phyloP scores from a whole-genome alignment of 2,888 invertebrate species.

The Lampropteryx suffumata region DNA sequence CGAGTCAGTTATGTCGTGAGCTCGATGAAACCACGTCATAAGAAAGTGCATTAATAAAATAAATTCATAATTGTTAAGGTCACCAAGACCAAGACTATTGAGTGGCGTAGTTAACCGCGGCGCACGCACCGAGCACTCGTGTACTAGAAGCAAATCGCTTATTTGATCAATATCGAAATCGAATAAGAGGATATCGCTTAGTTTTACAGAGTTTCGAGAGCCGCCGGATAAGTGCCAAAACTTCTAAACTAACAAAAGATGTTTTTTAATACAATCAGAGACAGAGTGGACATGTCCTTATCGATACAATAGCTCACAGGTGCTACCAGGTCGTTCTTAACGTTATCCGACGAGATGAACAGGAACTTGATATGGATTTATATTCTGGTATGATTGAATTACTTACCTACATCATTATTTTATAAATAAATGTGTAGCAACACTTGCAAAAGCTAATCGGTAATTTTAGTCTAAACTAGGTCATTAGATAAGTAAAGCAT shows the following conservation, averaged over 20 bases:
- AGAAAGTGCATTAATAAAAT: slow-evolving; percentile 81
- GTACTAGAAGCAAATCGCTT: slow-evolving; percentile 77
- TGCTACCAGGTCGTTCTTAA: slow-evolving; percentile 49
- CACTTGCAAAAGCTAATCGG: too few relatives aligned
- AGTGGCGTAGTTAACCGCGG: slow-evolving; percentile 68
- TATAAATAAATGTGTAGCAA: too few relatives aligned
- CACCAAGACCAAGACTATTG: slow-evolving; percentile 62
- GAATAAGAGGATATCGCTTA: slow-evolving; percentile 69
- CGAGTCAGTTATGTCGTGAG: slow-evolving; percentile 40
- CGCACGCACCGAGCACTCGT: slow-evolving; percentile 77
- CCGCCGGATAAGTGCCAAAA: slow-evolving; percentile 35
- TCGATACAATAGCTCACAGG: slow-evolving; percentile 73
- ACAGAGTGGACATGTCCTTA: slow-evolving; percentile 75
- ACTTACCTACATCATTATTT: neutral
- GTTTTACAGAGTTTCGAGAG: slow-evolving; percentile 64
- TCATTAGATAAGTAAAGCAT: too few relatives aligned
- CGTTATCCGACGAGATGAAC: slow-evolving; percentile 67
- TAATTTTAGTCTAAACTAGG: too few relatives aligned
- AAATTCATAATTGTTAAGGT: slow-evolving; percentile 80
- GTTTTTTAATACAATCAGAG: slow-evolving; percentile 63
- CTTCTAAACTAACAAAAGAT: slow-evolving; percentile 43
- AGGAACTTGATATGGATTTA: slow-evolving; percentile 68
- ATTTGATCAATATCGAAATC: slow-evolving; percentile 58
- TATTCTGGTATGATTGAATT: slow-evolving; percentile 61
- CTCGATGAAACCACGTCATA: slow-evolving; percentile 58